Evolutionary conservation across 1,140 invertebrate genomes (phyloP).

Genomic region (Temnothorax longispinosus): DNA sequence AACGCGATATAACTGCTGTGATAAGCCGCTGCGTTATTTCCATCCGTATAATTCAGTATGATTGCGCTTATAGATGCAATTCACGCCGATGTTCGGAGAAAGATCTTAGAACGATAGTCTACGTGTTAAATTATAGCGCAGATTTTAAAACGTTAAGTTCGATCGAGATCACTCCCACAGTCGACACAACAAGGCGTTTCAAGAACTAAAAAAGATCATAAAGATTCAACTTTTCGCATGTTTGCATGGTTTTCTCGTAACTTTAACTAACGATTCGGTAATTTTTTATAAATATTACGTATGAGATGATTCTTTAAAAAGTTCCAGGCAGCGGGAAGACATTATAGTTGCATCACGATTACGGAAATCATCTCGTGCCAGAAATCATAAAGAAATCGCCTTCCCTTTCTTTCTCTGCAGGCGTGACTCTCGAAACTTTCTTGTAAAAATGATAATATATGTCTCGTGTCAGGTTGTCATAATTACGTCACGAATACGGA

Average conservation of each 20-base stretch:
- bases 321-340: not conserved
- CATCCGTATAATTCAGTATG: not conserved
- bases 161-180: not conserved
- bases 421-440: not conserved
- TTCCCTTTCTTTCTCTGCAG: not conserved
- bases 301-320: not conserved
- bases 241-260: not conserved
- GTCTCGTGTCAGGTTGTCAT: not conserved
- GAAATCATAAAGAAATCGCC: not conserved
- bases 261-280: not conserved
- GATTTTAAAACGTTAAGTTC: not conserved
- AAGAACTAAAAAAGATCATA: not conserved
- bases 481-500: conserved; percentile 41
- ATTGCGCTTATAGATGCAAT: not conserved
- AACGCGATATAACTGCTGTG: not conserved
- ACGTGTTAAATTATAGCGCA: not conserved
- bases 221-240: not conserved
- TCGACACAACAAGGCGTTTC: not conserved
- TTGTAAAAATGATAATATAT: conserved; percentile 25
- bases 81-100: not conserved
- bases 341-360: not conserved
- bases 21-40: not conserved
- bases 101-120: not conserved
- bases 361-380: not conserved
- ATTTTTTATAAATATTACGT: conserved; percentile 2